phyloP scores from a whole-genome alignment of 37 sponge, comb jelly and placozoan species.

The Crambe crambe region DNA sequence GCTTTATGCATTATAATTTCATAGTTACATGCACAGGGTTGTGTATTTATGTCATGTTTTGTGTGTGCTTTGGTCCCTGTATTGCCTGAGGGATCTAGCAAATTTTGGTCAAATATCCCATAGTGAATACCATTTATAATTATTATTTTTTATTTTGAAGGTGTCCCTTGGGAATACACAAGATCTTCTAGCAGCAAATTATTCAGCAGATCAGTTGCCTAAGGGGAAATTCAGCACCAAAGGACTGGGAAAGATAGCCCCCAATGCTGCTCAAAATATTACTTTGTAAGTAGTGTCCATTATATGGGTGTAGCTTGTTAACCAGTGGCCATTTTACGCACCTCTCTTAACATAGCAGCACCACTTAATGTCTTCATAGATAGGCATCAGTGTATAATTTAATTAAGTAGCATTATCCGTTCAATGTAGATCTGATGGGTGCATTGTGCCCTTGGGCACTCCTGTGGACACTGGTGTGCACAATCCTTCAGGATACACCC shows the following conservation, averaged over 20 bases:
- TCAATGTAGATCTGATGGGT: constrained; percentile 66
- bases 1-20: too few species aligned
- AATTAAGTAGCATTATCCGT: too few species aligned
- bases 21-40: too few species aligned
- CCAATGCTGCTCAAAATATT: constrained; percentile 64
- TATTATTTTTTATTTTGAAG: too few species aligned
- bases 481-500: constrained; percentile 91
- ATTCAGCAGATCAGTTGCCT: constrained; percentile 83
- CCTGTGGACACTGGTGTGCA: constrained; percentile 62
- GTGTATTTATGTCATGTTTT: too few species aligned
- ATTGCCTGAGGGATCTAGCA: too few species aligned
- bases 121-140: too few species aligned
- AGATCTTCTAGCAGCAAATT: constrained; percentile 87
- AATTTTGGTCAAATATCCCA: too few species aligned
- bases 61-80: too few species aligned
- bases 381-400: too few species aligned
- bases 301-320: neutral
- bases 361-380: too few species aligned
- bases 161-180: constrained; percentile 77
- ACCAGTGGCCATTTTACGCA: neutral
- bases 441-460: constrained; percentile 83
- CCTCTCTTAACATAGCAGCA: too few species aligned
- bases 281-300: constrained; percentile 66
- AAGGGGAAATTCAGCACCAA: constrained; percentile 83
- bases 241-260: constrained; percentile 81